Evolutionary conservation across 2,113 vertebrate species (phyloP).

Genomic region (Hydrolagus affinis): DNA sequence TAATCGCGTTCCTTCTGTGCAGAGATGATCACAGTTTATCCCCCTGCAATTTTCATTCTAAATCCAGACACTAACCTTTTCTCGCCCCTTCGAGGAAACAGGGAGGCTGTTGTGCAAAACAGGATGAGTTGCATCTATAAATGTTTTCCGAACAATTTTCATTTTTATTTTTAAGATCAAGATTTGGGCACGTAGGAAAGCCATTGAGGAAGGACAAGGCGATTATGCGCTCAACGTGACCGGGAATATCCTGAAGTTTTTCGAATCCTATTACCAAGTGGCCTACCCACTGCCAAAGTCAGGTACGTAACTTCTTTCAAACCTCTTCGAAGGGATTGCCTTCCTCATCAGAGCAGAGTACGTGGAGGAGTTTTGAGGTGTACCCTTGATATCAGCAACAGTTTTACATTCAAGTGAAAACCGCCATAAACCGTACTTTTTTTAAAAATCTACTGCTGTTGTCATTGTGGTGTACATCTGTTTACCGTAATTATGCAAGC

Average conservation of each 20-base stretch:
- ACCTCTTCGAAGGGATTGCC: not conserved
- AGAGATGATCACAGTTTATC: too few relatives aligned
- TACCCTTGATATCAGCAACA: not conserved
- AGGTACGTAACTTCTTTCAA: constrained; percentile 50
- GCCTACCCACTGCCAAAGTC: constrained; percentile 71
- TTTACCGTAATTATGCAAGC: too few relatives aligned
- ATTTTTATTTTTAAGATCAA: constrained; percentile 58
- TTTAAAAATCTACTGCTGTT: too few relatives aligned
- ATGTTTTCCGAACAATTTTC: not conserved
- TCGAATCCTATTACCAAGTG: constrained; percentile 54
- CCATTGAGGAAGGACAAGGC: constrained; percentile 51
- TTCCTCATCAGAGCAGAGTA: not conserved
- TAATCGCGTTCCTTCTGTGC: too few relatives aligned
- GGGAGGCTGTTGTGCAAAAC: not conserved
- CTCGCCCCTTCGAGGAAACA: not conserved
- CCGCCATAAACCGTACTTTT: too few relatives aligned
- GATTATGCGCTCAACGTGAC: constrained; percentile 58
- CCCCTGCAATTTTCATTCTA: too few relatives aligned
- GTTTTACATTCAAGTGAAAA: not conserved
- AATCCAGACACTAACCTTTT: not conserved
- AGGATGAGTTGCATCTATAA: too few relatives aligned
- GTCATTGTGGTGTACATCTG: too few relatives aligned
- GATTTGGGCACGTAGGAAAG: constrained; percentile 73
- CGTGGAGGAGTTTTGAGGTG: not conserved
- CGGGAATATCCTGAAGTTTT: constrained; percentile 63